Conservation (phyloP, 2,797 vertebrate species). For the Rhynchotus rufescens region DNA sequence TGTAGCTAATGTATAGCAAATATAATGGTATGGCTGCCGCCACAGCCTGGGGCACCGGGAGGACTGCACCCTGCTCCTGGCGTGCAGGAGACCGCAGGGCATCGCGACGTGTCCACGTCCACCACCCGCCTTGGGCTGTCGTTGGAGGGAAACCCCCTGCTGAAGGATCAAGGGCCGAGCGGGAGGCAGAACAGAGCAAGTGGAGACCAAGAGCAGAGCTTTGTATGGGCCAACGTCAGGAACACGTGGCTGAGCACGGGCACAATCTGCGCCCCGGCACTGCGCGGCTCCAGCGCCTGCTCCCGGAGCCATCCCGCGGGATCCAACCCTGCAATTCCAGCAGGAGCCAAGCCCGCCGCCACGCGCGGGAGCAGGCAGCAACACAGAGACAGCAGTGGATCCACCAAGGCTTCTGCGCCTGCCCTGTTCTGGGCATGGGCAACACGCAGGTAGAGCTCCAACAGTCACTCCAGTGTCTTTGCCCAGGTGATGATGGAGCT, state of each 20-base stretch:
- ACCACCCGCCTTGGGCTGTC: constrained; percentile 67
- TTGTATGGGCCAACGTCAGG: constrained; percentile 44
- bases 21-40: not conserved
- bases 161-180: constrained; percentile 44
- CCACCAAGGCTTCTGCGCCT: not conserved
- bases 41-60: constrained; percentile 29
- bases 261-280: not conserved
- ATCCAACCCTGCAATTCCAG: not conserved
- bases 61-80: constrained; percentile 52
- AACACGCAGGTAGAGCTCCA: not conserved
- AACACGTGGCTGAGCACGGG: constrained; percentile 55
- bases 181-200: constrained; percentile 67
- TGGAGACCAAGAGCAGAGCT: constrained; percentile 62
- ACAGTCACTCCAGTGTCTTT: not conserved
- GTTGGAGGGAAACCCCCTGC: constrained; percentile 24
- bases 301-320: not conserved
- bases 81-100: constrained; percentile 60
- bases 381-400: not conserved
- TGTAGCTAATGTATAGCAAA: too few relatives aligned
- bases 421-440: not conserved
- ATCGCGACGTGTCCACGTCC: constrained; percentile 42
- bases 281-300: constrained; percentile 27
- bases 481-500: not conserved
- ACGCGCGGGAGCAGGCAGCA: not conserved
- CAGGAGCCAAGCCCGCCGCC: constrained; percentile 46